phyloP scores from a whole-genome alignment of 2,113 vertebrate genomes.

The Percopsis transmontana region DNA sequence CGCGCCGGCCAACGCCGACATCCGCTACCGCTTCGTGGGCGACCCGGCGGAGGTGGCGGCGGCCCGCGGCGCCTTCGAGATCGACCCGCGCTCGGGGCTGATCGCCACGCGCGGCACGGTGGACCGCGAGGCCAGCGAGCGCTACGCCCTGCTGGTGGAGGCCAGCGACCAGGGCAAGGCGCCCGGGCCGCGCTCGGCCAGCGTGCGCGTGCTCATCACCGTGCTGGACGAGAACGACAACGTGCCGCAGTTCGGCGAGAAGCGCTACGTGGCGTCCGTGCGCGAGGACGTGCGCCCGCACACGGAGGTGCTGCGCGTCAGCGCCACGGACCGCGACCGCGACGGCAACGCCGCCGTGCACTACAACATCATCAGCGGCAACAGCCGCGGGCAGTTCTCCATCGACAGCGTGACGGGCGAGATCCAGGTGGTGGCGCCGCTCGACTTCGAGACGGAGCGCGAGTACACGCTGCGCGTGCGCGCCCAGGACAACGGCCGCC shows the following conservation, averaged over 20 bases:
- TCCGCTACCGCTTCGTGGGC: conserved; percentile 93
- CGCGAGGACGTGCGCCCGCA: conserved; percentile 92
- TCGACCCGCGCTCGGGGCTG: conserved; percentile 91
- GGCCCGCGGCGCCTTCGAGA: conserved; percentile 85
- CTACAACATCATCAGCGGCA: conserved; percentile 97
- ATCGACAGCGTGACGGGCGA: conserved; percentile 95
- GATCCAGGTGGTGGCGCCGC: conserved; percentile 91
- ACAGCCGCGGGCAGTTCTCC: conserved; percentile 94
- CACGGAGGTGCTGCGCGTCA: conserved; percentile 89
- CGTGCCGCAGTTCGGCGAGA: conserved; percentile 95
- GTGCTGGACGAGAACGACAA: conserved; percentile 99
- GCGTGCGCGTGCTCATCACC: conserved; percentile 89
- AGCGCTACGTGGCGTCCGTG: conserved; percentile 94
- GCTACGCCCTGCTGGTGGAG: conserved; percentile 92
- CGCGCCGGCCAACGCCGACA: conserved; percentile 91
- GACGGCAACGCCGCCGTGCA: conserved; percentile 92
- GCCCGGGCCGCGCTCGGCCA: conserved; percentile 88
- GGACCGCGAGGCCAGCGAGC: conserved; percentile 92
- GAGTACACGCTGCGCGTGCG: conserved; percentile 92
- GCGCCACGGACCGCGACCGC: conserved; percentile 90
- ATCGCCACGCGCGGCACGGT: conserved; percentile 93
- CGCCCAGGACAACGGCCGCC: conserved; percentile 93
- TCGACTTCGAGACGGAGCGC: conserved; percentile 93
- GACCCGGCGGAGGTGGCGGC: conserved; percentile 74
- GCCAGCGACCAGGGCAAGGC: conserved; percentile 94